These are phyloP conservation scores for Mormoops blainvillei DNA, from an alignment of 2,113 vertebrate species.

Conservation along the genomic window DNA sequence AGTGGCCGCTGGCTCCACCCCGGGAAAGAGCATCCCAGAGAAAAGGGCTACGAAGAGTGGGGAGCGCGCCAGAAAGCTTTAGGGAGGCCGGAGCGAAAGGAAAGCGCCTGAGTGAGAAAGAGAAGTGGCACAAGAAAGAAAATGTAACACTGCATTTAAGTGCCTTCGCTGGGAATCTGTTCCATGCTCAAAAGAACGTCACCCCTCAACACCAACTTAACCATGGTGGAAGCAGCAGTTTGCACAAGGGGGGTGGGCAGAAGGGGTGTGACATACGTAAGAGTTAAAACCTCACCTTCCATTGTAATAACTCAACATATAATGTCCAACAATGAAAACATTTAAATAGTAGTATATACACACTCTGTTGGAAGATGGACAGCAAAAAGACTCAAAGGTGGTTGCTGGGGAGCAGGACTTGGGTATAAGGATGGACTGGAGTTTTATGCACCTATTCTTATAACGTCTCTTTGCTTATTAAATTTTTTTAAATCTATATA, in stretches of 20 bases:
- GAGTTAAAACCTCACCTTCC: background rate
- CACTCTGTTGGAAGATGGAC: background rate
- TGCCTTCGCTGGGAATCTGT: background rate
- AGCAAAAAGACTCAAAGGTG: background rate
- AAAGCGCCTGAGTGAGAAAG: background rate
- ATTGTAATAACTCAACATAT: background rate
- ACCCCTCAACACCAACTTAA: background rate
- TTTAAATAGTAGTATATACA: background rate
- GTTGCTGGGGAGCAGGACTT: background rate
- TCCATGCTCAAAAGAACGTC: background rate
- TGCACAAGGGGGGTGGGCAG: fast-evolving
- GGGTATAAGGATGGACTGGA: background rate
- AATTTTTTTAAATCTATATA: background rate
- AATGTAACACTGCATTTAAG: background rate
- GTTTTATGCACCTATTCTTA: background rate
- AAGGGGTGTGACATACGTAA: background rate
- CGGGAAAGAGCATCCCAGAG: background rate
- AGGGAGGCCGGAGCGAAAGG: background rate
- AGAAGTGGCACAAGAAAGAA: background rate
- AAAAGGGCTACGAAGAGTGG: background rate
- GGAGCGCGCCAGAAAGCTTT: background rate
- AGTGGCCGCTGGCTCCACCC: background rate
- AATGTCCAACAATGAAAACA: background rate
- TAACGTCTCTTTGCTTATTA: background rate
- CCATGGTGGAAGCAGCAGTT: too few species aligned